Evolutionary conservation across 2,888 invertebrate species (phyloP).

Genomic region (Xestia rhomboidea): DNA sequence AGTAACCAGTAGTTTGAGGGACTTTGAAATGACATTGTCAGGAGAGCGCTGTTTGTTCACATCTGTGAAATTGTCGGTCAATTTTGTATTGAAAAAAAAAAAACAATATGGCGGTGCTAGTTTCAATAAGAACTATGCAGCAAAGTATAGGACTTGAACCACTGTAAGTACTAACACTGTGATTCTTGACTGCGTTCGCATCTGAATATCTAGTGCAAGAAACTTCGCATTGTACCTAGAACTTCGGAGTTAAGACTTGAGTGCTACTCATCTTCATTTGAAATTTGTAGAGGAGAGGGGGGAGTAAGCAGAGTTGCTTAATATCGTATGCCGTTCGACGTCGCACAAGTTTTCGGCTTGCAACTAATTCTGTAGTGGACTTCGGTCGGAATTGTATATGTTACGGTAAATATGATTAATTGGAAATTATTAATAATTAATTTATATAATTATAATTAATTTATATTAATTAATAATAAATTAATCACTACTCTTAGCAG

Average conservation of each 20-base stretch:
- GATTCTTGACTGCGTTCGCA: conserved; percentile 15
- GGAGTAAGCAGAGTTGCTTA: conserved; percentile 40
- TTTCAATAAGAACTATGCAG: background rate
- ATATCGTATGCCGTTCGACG: conserved; percentile 38
- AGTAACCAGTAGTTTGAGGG: background rate
- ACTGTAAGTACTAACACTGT: conserved; percentile 7
- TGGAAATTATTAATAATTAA: no score
- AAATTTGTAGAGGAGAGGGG: conserved; percentile 36
- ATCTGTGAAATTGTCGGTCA: background rate
- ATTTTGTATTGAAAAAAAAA: background rate
- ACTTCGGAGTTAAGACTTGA: conserved; percentile 55
- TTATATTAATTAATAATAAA: no score
- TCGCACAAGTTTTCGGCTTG: conserved; percentile 37
- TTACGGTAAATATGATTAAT: no score
- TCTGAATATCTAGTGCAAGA: conserved; percentile 50
- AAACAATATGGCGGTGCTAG: background rate
- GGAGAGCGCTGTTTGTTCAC: background rate
- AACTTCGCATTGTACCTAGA: conserved; percentile 59
- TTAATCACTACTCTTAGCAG: no score
- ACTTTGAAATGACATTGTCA: background rate
- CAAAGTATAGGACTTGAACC: background rate
- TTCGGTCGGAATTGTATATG: conserved; percentile 2
- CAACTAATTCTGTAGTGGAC: conserved; percentile 33
- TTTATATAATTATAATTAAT: no score
- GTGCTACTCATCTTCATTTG: conserved; percentile 61